These are phyloP conservation scores for Drosophila siamana DNA, from an alignment of 2,888 invertebrate genomes.

Conservation along the genomic window DNA sequence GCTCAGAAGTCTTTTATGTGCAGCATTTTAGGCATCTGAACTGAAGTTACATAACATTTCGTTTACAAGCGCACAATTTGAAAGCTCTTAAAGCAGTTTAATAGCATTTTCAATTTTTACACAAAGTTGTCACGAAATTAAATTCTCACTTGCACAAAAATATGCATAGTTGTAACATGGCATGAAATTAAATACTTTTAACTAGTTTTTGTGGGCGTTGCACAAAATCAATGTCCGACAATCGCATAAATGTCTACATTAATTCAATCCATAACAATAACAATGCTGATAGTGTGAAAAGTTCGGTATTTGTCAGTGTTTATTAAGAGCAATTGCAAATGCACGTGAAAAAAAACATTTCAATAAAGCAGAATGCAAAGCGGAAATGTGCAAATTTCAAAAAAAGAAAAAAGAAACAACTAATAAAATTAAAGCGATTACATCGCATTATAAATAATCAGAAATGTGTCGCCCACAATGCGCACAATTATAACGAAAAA, in stretches of 20 bases:
- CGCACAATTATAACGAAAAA: constrained; percentile 36
- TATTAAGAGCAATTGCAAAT: constrained; percentile 60
- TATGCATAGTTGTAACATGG: neutral
- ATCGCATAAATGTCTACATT: constrained; percentile 46
- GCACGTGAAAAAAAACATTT: constrained; percentile 23
- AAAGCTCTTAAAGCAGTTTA: constrained; percentile 4
- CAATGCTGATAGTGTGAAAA: constrained; percentile 57
- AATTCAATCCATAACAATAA: constrained; percentile 57
- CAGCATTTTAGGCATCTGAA: neutral
- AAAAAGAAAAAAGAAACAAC: constrained; percentile 39
- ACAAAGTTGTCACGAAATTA: neutral
- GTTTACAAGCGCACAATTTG: neutral
- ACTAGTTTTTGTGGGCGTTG: neutral
- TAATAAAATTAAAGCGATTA: constrained; percentile 70
- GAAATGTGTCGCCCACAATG: constrained; percentile 25
- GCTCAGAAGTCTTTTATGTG: neutral
- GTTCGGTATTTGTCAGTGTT: constrained; percentile 57
- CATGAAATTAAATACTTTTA: neutral
- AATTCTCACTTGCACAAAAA: neutral
- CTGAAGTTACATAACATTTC: neutral
- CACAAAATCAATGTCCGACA: constrained; percentile 43
- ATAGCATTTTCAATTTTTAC: constrained; percentile 4
- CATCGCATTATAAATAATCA: constrained; percentile 44
- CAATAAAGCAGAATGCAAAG: constrained; percentile 29
- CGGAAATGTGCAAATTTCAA: constrained; percentile 37